These are phyloP conservation scores for Pungitius pungitius DNA, from an alignment of 2,113 vertebrate genomes.

Conservation along the genomic window DNA sequence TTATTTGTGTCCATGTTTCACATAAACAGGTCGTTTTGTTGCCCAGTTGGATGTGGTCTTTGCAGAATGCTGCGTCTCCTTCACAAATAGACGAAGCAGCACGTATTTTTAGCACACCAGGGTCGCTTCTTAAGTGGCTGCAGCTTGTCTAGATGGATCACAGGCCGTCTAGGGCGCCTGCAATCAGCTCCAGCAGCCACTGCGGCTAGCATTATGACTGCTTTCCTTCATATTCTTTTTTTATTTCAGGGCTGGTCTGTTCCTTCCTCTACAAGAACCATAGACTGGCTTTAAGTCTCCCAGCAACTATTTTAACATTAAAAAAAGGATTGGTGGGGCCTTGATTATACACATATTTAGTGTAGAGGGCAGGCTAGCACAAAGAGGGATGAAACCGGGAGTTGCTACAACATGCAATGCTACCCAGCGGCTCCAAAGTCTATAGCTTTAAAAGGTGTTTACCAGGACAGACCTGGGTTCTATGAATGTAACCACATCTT, in stretches of 20 bases:
- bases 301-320: neutral
- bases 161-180: neutral
- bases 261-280: neutral
- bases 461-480: neutral
- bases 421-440: neutral
- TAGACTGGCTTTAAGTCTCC: neutral
- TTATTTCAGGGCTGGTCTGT: neutral
- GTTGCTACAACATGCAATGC: slow-evolving; percentile 5
- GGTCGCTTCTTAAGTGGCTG: no score
- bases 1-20: neutral
- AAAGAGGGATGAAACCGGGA: neutral
- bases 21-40: neutral
- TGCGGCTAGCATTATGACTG: neutral
- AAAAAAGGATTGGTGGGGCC: neutral
- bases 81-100: neutral
- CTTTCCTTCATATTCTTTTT: neutral
- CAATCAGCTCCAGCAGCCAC: neutral
- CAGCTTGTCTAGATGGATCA: no score
- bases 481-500: neutral
- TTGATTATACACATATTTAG: neutral
- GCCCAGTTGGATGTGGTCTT: neutral
- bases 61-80: neutral
- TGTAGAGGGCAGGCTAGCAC: neutral
- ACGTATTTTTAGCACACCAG: neutral
- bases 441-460: neutral